Evolutionary conservation across 2,888 invertebrate genomes (phyloP), one percentile per base, ranked within the genome.

Genomic region (Entomobrya multifasciata): DNA sequence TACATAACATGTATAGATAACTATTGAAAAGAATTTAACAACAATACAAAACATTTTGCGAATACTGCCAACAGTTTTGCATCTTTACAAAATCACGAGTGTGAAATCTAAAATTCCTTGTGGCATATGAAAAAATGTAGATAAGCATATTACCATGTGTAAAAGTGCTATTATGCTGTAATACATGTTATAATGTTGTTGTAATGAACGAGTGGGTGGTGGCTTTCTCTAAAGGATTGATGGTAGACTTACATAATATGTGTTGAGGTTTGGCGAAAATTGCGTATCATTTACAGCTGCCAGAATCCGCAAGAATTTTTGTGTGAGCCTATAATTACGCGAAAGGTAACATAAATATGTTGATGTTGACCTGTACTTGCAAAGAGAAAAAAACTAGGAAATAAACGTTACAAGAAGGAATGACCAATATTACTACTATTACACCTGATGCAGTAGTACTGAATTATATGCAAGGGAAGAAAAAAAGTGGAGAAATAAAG

Each of bases 301-400:
- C 81, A 67, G 55, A 81, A 55, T 70, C 70, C 81, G 81, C 72
- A 81, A 81, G 70, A 70, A 72, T 74, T 41, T 82, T 25, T 82
- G 41, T 52, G 80, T 57, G 60, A 47, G 74, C 44, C 82, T 60
- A 82, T 74, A 82, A 82, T 81, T 70, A 81, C 70, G 70, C 13
- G 27, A 55, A 17, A 47, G 52, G n/a, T 36, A 36, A 4, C 36
- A 36, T 36, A 4, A 6, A 60, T 49, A 52, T 81, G 67, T 81
- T 36, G 36, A 6, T 36, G 72, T 74, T 82, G 82, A 82, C 82
- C 82, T 72, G 81, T 81, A 67, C 41, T 20, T 67, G 17, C 15
- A 74, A 36, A 82, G 74, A 82, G 74, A 74, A 36, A 82, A 82
- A 82, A 82, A 72, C 82, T 41, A 81, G 72, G 72, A 82, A 82